Base-by-base conservation (phyloP, 2,797 vertebrate species). In the Enteromius mattozi region DNA sequence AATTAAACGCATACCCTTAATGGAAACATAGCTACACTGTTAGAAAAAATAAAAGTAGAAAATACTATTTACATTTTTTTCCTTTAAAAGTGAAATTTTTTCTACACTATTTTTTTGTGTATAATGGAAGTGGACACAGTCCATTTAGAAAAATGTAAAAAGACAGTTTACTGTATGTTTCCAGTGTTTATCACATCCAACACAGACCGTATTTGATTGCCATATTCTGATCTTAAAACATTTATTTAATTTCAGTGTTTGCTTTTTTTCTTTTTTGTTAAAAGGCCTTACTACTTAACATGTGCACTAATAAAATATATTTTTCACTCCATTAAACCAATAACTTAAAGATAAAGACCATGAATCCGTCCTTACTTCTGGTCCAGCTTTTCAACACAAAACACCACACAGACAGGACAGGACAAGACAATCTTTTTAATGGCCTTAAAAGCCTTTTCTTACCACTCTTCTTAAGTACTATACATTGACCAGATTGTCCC, bases 401-500 rank as follows among this genome's bases (percentile, higher is more conserved):
- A 33, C 42, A 81, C 45, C 33, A 21, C 47, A 33, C 63, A 51
- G 63, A 49, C 47, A 49, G 47, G 14, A 16, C 40, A 63, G 3
- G 13, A n/a, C 19, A 16, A 27, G 13, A 27, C 42, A 65, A 47
- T 49, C 8, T 68, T 54, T 51, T 51, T 69, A 77, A 83, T 69
- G 19, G 27, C 12, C 24, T 69, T 77, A 78, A 77, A 77, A 77
- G 24, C 35, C 33, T 83, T 74, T 51, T 10, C 47, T 42, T 77
- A 40, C 14, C 14, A 27, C 45, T 54, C 16, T 45, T 63, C 54
- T 47, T 74, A 37, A 49, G 42, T 42, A 37, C 61, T 21, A n/a
- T 40, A 68, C 19, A 56, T 77, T 24, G 63, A 83, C 35, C 17
- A 8, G 4, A 63, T 81, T 84, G 63, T 59, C 30, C 69, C 17